Base-by-base conservation (phyloP, 1,140 invertebrate genomes). In the Lordiphosa mommai region DNA sequence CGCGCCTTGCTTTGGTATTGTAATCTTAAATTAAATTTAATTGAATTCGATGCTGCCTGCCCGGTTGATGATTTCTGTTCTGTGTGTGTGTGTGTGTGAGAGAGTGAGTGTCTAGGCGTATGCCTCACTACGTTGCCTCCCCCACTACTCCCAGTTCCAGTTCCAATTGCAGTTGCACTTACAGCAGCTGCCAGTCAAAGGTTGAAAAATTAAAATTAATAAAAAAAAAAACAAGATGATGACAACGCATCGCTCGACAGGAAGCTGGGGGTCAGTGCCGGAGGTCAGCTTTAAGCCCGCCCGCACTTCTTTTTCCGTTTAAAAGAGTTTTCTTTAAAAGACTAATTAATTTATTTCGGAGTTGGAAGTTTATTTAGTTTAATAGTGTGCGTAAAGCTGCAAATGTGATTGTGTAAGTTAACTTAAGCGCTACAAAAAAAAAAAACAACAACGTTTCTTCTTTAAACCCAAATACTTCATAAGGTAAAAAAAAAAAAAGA, bases 11-110 rank as follows among this genome's bases (percentile, higher is more conserved):
- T 65, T 53, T 61, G 34, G 63, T 61, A 87, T 66, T 87, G 70
- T 72, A 77, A 82, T 82, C 86, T 87, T 82, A 86, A 87, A 87
- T 87, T 87, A 87, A 87, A 87, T 86, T 87, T 85, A 87, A 87
- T 87, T 87, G 86, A 87, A 87, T 86, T 69, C 77, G 77, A 80
- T 80, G 72, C 64, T 84, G 68, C 58, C 29, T 51, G 49, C 47
- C 61, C 41, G 29, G 37, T 66, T 49, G 37, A 51, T 61, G 49
- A 52, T 33, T 40, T 23, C 12, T 23, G 12, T 50, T n/a, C n/a
- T n/a, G 52, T 43, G 30, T 70, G 29, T 17, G 34, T 36, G 36
- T 50, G 41, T 47, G 30, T 30, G 36, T 33, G 6, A 38, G 16
- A 38, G 36, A 17, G 37, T 20, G 10, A 16, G 4, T 41, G 40